Conservation (phyloP, 2,888 invertebrate species). For the Pegoplata infirma region DNA sequence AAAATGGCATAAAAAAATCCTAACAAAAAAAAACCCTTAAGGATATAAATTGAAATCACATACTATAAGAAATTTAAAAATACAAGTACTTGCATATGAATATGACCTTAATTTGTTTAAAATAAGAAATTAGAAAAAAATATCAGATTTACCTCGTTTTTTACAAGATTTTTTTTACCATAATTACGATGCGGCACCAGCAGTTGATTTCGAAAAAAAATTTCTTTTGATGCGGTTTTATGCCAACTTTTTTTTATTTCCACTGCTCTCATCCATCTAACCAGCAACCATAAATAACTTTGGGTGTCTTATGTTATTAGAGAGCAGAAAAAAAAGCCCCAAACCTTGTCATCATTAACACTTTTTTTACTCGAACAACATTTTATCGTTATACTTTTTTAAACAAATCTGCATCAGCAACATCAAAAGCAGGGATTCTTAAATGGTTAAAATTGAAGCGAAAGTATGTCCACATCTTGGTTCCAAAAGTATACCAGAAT, state of each 20-base stretch:
- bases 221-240: constrained; percentile 62
- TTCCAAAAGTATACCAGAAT: no score
- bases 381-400: not conserved
- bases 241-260: constrained; percentile 47
- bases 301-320: constrained; percentile 35
- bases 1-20: not conserved
- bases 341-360: constrained; percentile 49
- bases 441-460: no score
- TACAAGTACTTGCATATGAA: not conserved
- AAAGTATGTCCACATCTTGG: no score
- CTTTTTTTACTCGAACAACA: constrained; percentile 10
- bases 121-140: constrained; percentile 22
- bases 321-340: constrained; percentile 16
- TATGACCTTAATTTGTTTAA: constrained; percentile 49
- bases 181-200: not conserved
- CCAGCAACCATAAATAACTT: constrained; percentile 49
- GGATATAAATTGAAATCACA: constrained; percentile 4
- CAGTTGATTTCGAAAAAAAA: constrained; percentile 70
- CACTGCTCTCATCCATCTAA: not conserved
- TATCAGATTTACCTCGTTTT: not conserved
- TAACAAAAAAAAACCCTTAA: not conserved
- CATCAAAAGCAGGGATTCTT: no score
- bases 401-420: no score
- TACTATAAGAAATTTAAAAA: not conserved
- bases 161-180: not conserved